A percentile compares a stretch with the other conserved stretches of the same genome.
Conservation (phyloP, 37 sponge, comb jelly and placozoan genomes). For the Spongia lamella region DNA sequence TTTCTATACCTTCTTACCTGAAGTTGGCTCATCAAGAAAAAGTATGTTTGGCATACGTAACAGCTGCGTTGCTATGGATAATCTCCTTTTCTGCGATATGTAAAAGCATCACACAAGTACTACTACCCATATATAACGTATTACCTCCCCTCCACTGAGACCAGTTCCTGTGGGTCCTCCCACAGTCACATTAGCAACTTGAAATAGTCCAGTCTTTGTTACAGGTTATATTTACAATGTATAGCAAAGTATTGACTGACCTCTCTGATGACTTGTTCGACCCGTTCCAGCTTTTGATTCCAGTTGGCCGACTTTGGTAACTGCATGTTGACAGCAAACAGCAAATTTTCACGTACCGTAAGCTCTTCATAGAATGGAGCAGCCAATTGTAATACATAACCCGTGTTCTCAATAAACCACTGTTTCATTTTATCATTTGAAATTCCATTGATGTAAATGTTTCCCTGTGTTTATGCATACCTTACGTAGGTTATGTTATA, state of each 20-base stretch:
- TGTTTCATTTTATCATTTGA: slow-evolving; percentile 44
- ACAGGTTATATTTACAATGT: not conserved
- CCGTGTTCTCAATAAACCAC: slow-evolving; percentile 76
- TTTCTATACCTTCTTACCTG: slow-evolving; percentile 38
- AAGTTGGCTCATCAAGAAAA: slow-evolving; percentile 89
- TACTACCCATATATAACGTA: not conserved
- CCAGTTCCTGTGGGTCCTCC: slow-evolving; percentile 76
- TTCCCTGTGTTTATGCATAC: slow-evolving; percentile 35
- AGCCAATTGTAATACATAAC: slow-evolving; percentile 77
- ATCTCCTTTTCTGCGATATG: slow-evolving; percentile 54
- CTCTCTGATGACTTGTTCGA: slow-evolving; percentile 81
- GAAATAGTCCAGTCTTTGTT: slow-evolving; percentile 60
- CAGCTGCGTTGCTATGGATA: slow-evolving; percentile 83
- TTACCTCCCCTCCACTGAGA: slow-evolving; percentile 96
- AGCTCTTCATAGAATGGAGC: slow-evolving; percentile 74
- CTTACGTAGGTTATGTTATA: not conserved
- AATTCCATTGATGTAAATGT: slow-evolving; percentile 61
- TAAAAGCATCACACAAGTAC: not conserved
- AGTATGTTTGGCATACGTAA: slow-evolving; percentile 79
- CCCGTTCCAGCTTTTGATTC: slow-evolving; percentile 64
- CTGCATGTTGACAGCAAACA: slow-evolving; percentile 79
- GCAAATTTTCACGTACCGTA: slow-evolving; percentile 79
- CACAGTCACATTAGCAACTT: slow-evolving; percentile 70
- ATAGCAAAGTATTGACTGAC: not conserved
- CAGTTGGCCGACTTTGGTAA: slow-evolving; percentile 28